Conservation (phyloP, 2,797 vertebrate genomes). For the Sebastes umbrosus region DNA sequence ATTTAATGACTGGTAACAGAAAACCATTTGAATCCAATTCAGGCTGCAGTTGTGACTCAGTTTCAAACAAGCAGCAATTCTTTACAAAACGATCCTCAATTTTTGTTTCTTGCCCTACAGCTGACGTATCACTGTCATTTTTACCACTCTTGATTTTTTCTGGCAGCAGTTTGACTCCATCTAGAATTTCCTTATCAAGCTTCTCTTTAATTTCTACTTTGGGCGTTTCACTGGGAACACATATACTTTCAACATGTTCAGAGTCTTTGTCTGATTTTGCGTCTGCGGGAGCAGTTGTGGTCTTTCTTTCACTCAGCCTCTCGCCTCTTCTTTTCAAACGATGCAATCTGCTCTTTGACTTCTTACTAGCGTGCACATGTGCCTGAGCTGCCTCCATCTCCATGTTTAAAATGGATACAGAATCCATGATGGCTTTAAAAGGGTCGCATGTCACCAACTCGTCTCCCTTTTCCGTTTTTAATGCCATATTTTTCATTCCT, state of each 20-base stretch:
- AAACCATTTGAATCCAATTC: constrained; percentile 46
- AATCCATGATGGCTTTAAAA: constrained; percentile 85
- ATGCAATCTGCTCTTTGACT: constrained; percentile 71
- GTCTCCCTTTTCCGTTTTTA: constrained; percentile 55
- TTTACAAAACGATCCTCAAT: constrained; percentile 54
- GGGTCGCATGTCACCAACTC: constrained; percentile 69
- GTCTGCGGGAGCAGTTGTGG: neutral
- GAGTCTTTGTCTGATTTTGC: constrained; percentile 11
- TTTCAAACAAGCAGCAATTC: constrained; percentile 71
- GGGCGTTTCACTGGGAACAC: neutral
- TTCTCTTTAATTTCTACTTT: constrained; percentile 33
- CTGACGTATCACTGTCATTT: neutral
- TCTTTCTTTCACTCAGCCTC: constrained; percentile 32
- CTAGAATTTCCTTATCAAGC: neutral
- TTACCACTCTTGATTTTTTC: constrained; percentile 16
- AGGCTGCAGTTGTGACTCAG: constrained; percentile 22
- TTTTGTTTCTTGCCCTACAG: constrained; percentile 43
- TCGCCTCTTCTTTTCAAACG: constrained; percentile 67
- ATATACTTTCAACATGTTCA: constrained; percentile 1
- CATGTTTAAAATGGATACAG: constrained; percentile 81
- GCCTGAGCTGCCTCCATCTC: constrained; percentile 83
- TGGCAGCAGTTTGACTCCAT: neutral
- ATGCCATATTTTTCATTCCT: constrained; percentile 33
- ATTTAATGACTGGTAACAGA: constrained; percentile 74
- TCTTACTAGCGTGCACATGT: constrained; percentile 74